Evolutionary conservation across 1,140 invertebrate genomes (phyloP), one percentile per base, ranked within the genome.

Genomic region (Pogonus chalceus): DNA sequence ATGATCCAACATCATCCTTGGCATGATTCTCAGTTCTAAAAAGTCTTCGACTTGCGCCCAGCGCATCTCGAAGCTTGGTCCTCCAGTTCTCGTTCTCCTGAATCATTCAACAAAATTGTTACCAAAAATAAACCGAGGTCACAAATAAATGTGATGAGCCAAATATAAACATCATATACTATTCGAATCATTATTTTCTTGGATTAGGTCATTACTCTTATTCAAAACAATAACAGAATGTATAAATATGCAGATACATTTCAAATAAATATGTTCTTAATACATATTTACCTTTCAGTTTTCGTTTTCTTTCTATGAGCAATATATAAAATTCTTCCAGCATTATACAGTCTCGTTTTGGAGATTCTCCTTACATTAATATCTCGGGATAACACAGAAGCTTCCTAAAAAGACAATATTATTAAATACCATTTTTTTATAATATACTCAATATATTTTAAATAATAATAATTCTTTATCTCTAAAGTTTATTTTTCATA

Each of bases 31-130:
- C 20, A 88, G 61, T 62, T 87, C 83, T 72, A 80, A 80, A 68
- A 88, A 85, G 66, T 87, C 84, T 67, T 87, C 84, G 1, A 83
- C 73, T 56, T 77, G 74, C 7, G 83, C 80, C 85, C 85, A 88
- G 20, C 84, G 72, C 84, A 88, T 85, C 62, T 85, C 81, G 59
- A 76, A 87, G 51, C 76, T 77, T 2, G 77, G 76, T 37, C 78
- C 76, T 35, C 76, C 73, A n/a, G 72, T 76, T 54, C 72, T 74
- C 53, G 74, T 69, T 76, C 79, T 81, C 57, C 80, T 82, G 63
- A 51, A 69, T 62, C 37, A 43, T 18, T 12, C 37, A 43, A 43
- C 4, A 9, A 43, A 10, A 43, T 18, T 43, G 37, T 43, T 18
- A 43, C 18, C n/a, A 53, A 54, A 53, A 56, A 39, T 53, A 46